A percentile compares a stretch with the other conserved stretches of the same genome.
Evolutionary conservation across 2,797 vertebrate genomes (phyloP).

Genomic region (Sylvilagus floridanus): DNA sequence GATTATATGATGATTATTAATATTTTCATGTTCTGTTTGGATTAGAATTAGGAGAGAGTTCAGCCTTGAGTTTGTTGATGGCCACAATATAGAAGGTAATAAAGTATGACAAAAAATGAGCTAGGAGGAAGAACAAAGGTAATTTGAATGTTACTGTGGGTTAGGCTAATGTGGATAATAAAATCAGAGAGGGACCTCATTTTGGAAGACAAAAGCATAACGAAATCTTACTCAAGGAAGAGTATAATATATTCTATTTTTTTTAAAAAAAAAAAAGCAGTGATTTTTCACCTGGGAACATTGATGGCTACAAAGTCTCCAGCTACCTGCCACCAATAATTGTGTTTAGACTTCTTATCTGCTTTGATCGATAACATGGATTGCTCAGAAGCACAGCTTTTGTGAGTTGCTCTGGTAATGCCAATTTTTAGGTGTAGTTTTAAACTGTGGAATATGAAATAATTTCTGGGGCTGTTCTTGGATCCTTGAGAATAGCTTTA

Average conservation of each 20-base stretch:
- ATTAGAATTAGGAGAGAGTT: neutral
- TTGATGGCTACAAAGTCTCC: neutral
- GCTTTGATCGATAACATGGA: neutral
- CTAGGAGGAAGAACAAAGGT: neutral
- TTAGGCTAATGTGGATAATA: neutral
- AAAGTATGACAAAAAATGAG: constrained; percentile 20
- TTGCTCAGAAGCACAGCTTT: neutral
- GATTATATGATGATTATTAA: neutral
- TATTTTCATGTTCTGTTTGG: neutral
- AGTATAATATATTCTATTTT: neutral
- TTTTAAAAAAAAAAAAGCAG: neutral
- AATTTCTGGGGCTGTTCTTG: neutral
- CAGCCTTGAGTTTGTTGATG: neutral
- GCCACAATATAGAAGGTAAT: neutral
- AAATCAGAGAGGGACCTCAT: neutral
- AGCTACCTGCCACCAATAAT: neutral
- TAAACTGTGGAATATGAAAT: neutral
- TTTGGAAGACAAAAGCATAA: constrained; percentile 35
- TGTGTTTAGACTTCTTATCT: neutral
- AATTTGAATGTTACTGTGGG: neutral
- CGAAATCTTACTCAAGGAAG: neutral
- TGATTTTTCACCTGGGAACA: neutral
- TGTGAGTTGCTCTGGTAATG: neutral
- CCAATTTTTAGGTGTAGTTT: neutral
- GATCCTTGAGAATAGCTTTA: neutral